Evolutionary conservation across 2,113 vertebrate genomes (phyloP), one percentile per base, ranked within the genome.

Genomic region (Gnathonemus longibarbis): DNA sequence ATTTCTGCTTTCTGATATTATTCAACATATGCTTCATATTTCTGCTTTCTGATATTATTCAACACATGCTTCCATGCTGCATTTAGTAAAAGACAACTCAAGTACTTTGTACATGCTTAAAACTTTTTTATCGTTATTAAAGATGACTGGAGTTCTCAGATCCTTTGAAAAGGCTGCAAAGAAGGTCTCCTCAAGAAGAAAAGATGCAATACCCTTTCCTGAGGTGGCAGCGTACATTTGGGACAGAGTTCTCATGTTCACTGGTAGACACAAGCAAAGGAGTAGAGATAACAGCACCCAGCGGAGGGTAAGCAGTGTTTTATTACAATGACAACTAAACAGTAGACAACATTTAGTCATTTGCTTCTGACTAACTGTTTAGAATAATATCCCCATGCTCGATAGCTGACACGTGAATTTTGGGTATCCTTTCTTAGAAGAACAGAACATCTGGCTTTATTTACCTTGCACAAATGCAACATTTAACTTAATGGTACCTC

Each of bases 261-360:
- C 92, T 89, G 93, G 93, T 10, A 87, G 88, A 88, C 49, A 49
- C 8, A 90, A 11, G 84, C 70, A 46, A 10, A 89, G 11, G 58
- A 11, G 1, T 35, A 89, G 48, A 48, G 93, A 95, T 50, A 35
- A 91, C 2, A 48, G 91, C 2, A 0, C 53, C 4, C 48, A 86
- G 9, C 24, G 88, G 15, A 95, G 90, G 45, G 97, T 97, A 91
- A 96, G 93, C 35, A 89, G 89, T 66, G 42, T 5, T 74, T 87
- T 88, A 39, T 66, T 5, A 84, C 6, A 46, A 31, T 31, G 31
- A 39, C 70, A 42, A 8, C 35, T 5, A n/a, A 84, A 45, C 1
- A 31, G 39, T 9, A 83, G 45, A 9, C 8, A 48, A 39, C 45
- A 24, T 84, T 84, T n/a, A 84, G 83, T 24, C 6, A 45, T 84